phyloP scores from a whole-genome alignment of 2,888 invertebrate species.

The Uloborus plumipes region DNA sequence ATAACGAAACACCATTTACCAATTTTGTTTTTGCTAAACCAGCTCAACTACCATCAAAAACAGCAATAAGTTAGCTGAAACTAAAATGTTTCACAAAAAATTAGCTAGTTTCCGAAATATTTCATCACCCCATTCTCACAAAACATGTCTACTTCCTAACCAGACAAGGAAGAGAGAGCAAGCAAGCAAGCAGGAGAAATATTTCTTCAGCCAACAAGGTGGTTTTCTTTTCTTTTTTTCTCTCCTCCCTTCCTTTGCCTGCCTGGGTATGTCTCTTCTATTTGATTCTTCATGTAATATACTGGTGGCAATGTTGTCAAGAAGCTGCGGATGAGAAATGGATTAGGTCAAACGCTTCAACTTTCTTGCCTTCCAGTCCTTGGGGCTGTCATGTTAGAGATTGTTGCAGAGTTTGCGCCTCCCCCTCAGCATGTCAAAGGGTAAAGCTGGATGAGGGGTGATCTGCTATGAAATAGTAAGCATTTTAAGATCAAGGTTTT shows the following conservation, averaged over 20 bases:
- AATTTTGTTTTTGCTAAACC: too few species aligned
- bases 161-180: conserved; percentile 8
- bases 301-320: conserved; percentile 18
- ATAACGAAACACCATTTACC: too few species aligned
- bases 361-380: conserved; percentile 26
- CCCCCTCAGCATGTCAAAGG: conserved; percentile 24
- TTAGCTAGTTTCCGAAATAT: neutral
- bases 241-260: neutral
- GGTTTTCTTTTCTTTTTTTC: conserved; percentile 12
- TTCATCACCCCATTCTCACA: neutral
- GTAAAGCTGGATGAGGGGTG: conserved; percentile 8
- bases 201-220: conserved; percentile 19
- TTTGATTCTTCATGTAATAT: conserved; percentile 17
- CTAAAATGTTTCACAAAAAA: too few species aligned
- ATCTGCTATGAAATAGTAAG: too few species aligned
- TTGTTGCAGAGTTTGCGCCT: conserved; percentile 1
- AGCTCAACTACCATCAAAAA: too few species aligned
- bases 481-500: too few species aligned
- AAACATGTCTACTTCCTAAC: neutral
- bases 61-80: too few species aligned
- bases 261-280: neutral
- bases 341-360: conserved; percentile 38
- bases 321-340: conserved; percentile 19
- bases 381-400: conserved; percentile 16
- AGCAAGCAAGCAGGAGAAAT: conserved; percentile 8